Evolutionary conservation across 2,888 invertebrate genomes (phyloP), one percentile per base, ranked within the genome.

Genomic region (Drosophila flavopinicola): DNA sequence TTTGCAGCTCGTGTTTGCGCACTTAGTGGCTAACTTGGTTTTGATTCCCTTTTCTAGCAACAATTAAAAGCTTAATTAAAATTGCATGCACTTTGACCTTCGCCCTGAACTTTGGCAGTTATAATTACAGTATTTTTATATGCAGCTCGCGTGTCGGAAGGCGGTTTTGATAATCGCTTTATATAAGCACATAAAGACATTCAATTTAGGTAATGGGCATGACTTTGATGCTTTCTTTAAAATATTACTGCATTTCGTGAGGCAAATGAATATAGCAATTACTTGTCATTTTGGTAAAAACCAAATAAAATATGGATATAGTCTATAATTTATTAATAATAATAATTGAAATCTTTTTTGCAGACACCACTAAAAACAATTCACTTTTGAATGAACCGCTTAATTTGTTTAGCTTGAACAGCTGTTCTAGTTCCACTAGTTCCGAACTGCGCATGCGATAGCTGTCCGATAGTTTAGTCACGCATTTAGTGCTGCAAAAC

Each of bases 31-130:
- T 10, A 25, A 24, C 9, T 33, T 42, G 11, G n/a, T 38, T 11
- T 38, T 9, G 29, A 9, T 38, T 13, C 4, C 4, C 15, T 25
- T 44, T 44, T 53, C 35, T 39, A 6, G 48, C 49, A 17, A 67
- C 71, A 82, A 82, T 77, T 77, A 82, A 67, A 67, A 63, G 29
- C 66, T 82, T 79, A 75, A 79, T 79, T 85, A 75, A 85, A 45
- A 85, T 69, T 60, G 69, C 65, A 69, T 83, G 83, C 85, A 68
- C 68, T 65, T 73, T 69, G 78, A 69, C 86, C 79, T 79, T 79
- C 85, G 73, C 84, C 85, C 44, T 85, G 85, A 85, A 83, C 79
- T 73, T 85, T 59, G 29, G 49, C 47, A 47, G 38, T 56, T 58
- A 56, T 75, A 66, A 75, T 85, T 85, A 69, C 54, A 64, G 63